Conservation (phyloP, 2,888 invertebrate species). For the Aleiodes alternator region DNA sequence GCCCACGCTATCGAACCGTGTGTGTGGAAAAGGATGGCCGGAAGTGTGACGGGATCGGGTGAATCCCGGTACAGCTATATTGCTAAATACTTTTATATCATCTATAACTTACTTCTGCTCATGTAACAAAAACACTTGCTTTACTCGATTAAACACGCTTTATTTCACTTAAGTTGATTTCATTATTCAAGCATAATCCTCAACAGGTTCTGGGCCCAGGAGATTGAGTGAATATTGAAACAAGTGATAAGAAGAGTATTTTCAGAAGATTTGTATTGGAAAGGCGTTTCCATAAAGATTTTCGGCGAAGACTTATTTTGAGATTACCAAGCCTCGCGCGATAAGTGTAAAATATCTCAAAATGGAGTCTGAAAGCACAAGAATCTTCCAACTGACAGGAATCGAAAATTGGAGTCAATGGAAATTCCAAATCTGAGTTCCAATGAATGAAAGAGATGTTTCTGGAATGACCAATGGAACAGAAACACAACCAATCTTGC, state of each 20-base stretch:
- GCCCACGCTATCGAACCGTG: no score
- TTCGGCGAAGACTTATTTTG: background rate
- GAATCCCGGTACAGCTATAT: no score
- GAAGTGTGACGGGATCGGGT: no score
- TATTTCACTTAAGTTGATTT: no score
- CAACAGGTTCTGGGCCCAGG: conserved; percentile 4
- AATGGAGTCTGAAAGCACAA: background rate
- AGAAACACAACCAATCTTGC: background rate
- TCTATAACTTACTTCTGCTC: no score
- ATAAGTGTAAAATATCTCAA: background rate
- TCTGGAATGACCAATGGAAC: background rate
- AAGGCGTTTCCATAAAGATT: background rate
- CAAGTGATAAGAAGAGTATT: background rate
- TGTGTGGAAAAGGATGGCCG: no score
- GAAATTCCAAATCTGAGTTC: background rate
- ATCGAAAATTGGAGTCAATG: background rate
- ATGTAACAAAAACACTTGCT: no score
- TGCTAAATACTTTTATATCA: no score
- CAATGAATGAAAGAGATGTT: background rate
- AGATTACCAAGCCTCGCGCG: background rate
- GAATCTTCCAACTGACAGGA: background rate
- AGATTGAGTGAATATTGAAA: background rate
- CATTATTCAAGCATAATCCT: no score
- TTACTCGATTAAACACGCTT: no score
- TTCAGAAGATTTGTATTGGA: background rate